Conservation (phyloP, 2,888 invertebrate species). For the Pantelozetes paolii region DNA sequence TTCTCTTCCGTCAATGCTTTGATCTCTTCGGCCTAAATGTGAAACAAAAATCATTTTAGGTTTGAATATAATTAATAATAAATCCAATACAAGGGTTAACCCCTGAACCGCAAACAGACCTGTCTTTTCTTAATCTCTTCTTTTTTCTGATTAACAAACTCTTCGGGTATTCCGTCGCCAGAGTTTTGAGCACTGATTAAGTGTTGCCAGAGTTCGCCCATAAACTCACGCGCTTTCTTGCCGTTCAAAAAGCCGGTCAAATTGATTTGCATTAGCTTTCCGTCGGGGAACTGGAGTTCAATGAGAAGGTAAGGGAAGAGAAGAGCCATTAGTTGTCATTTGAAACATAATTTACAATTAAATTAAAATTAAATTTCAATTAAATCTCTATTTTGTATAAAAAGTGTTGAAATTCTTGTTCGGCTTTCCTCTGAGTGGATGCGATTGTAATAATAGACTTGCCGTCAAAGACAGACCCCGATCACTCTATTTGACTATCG, state of each 20-base stretch:
- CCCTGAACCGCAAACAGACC: conserved; percentile 52
- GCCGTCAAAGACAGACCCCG: conserved; percentile 13
- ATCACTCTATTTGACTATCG: conserved; percentile 29
- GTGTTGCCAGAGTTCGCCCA: conserved; percentile 95
- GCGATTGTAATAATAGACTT: conserved; percentile 29
- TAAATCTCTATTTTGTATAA: neutral
- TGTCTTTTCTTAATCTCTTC: conserved; percentile 87
- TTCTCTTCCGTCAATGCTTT: conserved; percentile 2
- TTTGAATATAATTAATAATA: neutral
- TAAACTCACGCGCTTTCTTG: conserved; percentile 92
- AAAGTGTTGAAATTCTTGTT: conserved; percentile 14
- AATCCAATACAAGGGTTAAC: neutral
- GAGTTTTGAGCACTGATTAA: conserved; percentile 92
- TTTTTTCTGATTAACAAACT: conserved; percentile 90
- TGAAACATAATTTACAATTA: conserved; percentile 15
- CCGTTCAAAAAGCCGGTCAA: conserved; percentile 98
- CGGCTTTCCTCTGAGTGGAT: conserved; percentile 14
- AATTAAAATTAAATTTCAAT: neutral
- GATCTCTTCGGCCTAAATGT: neutral
- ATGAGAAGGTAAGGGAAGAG: conserved; percentile 40
- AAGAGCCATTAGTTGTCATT: neutral
- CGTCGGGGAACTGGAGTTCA: conserved; percentile 77
- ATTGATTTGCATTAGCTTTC: conserved; percentile 99
- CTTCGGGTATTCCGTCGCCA: conserved; percentile 89
- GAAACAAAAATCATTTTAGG: neutral